phyloP scores from a whole-genome alignment of 2,113 vertebrate species.

The Illadopsis cleaveri region DNA sequence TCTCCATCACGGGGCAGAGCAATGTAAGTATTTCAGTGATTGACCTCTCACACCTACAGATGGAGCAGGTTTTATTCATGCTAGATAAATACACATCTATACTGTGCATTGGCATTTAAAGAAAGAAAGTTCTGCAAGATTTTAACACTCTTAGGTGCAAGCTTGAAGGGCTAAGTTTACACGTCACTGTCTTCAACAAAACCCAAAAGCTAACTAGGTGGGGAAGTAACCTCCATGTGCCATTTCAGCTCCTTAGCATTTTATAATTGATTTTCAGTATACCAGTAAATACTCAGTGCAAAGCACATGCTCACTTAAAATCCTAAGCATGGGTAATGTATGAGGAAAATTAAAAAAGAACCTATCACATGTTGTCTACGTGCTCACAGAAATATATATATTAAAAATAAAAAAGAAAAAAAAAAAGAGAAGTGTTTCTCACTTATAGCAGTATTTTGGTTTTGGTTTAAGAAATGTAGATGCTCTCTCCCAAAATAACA shows the following conservation, averaged over 20 bases:
- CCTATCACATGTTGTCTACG: not conserved
- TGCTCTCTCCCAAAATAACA: not conserved
- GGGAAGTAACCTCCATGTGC: not conserved
- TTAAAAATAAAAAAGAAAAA: not conserved
- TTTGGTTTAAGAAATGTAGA: not conserved
- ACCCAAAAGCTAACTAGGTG: not conserved
- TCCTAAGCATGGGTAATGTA: not conserved
- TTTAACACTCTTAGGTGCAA: not conserved
- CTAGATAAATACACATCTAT: not conserved
- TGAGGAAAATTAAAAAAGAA: not conserved
- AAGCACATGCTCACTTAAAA: conserved; percentile 41
- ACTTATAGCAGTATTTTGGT: not conserved
- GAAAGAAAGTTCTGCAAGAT: not conserved
- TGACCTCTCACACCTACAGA: not conserved
- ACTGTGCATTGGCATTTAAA: not conserved
- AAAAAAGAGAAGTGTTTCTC: not conserved
- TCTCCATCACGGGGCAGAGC: not conserved
- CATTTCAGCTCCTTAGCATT: not conserved
- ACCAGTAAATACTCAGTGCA: not conserved
- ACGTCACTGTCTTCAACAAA: not conserved
- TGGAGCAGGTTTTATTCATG: not conserved
- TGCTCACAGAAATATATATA: not conserved
- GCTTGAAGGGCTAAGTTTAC: not conserved
- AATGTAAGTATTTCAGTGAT: not conserved
- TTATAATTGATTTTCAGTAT: not conserved